phyloP scores from a whole-genome alignment of 2,113 vertebrate genomes.

The Anas platyrhynchos region DNA sequence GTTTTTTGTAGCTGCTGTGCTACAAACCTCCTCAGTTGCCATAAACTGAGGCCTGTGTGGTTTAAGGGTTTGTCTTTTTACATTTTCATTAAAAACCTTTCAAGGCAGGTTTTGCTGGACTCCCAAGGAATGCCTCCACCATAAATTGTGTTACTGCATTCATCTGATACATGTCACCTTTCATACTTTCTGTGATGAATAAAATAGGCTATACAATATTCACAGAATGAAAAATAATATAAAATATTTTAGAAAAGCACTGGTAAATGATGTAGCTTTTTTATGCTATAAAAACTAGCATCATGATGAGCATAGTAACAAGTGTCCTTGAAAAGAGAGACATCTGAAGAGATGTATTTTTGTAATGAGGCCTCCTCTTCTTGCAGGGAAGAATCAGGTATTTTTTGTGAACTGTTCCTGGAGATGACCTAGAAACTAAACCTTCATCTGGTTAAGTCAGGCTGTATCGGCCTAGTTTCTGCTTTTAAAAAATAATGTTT shows the following conservation, averaged over 20 bases:
- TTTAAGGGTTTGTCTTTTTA: not conserved
- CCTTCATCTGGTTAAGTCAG: not conserved
- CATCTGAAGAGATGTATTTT: not conserved
- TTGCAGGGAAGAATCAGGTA: not conserved
- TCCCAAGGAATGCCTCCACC: not conserved
- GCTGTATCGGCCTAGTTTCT: not conserved
- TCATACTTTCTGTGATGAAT: not conserved
- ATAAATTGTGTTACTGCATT: not conserved
- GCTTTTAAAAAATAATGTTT: not conserved
- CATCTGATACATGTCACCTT: not conserved
- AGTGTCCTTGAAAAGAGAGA: not conserved
- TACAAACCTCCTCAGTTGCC: not conserved
- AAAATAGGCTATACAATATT: not conserved
- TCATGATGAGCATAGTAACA: not conserved
- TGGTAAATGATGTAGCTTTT: not conserved
- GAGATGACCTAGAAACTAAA: not conserved
- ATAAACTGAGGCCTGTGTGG: not conserved
- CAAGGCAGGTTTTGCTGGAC: not conserved
- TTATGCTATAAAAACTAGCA: not conserved
- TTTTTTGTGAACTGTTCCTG: not conserved
- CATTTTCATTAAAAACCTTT: not conserved
- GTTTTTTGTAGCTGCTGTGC: not conserved
- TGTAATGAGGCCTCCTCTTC: not conserved
- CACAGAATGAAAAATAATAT: not conserved
- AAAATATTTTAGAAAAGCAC: not conserved